Base-by-base conservation (phyloP, 2,113 vertebrate species). In the Ariopsis seemanni region DNA sequence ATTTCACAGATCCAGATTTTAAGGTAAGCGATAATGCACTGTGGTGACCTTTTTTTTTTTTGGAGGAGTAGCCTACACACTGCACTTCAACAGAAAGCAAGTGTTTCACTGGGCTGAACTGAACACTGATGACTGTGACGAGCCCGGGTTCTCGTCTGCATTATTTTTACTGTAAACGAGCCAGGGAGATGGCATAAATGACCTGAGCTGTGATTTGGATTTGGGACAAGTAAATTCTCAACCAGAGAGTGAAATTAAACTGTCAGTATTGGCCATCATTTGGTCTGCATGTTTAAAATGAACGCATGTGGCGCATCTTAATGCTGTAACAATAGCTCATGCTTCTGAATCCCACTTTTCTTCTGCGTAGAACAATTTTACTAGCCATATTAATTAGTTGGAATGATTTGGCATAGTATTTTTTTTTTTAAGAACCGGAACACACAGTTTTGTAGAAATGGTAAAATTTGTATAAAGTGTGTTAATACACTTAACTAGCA, bases 1-100 rank as follows among this genome's bases (percentile, higher is more conserved):
- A 95, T 92, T 95, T 99, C 87, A 97, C 96, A 4, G 98, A 99
- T 71, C 97, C 97, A 3, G 97, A 98, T 90, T 99, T 99, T 84
- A 99, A 99, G 96, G 98, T 99, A 95, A 91, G 6, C 7, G 20
- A 0, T 72, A 58, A 62, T 74, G 62, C 60, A 12, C 10, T 58
- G n/a, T 57, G 5, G 20, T 50, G 72, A 63, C 17, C 20, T 77
- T 18, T 50, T 65, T 53, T 53, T 53, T 53, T 53, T 53, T 53
- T n/a, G n/a, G n/a, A n/a, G 6, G 12, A 55, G 50, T 52, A 52
- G 34, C 34, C 34, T 42, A 42, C 48, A n/a, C 9, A 7, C 72
- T 75, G 20, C 20, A 22, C 42, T 75, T 3, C 34, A 52, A 2
- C 34, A 42, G 17, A 72, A 69, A 69, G 48, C 48, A 48, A 48